phyloP scores from a whole-genome alignment of 2,113 vertebrate genomes.

The Petaurus breviceps region DNA sequence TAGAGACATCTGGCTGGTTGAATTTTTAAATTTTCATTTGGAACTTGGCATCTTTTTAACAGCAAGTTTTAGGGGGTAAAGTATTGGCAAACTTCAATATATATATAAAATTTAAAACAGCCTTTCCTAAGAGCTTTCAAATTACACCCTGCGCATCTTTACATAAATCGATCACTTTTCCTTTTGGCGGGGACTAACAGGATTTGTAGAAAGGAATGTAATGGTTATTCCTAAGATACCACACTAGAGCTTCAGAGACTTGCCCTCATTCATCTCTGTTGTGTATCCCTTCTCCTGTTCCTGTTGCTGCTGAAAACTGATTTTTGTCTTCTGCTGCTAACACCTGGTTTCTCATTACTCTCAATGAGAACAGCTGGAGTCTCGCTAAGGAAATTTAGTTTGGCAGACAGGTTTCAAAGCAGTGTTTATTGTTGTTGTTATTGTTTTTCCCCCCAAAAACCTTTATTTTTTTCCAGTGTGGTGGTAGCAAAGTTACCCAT shows the following conservation, averaged over 20 bases:
- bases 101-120: not conserved
- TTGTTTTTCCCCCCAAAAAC: not conserved
- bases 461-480: not conserved
- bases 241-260: not conserved
- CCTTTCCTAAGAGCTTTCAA: slow-evolving; percentile 2
- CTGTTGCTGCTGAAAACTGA: not conserved
- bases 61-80: not conserved
- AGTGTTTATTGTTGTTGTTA: not conserved
- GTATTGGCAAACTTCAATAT: not conserved
- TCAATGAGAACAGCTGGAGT: not conserved
- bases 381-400: not conserved
- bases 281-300: slow-evolving; percentile 2
- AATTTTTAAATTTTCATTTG: not conserved
- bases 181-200: not conserved
- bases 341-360: slow-evolving; percentile 39
- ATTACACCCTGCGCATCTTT: not conserved
- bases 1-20: not conserved
- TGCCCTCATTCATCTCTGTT: not conserved
- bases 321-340: slow-evolving; percentile 30
- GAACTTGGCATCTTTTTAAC: not conserved
- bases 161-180: not conserved
- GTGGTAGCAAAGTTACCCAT: not conserved
- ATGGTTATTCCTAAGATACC: not conserved
- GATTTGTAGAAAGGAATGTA: not conserved
- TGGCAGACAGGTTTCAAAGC: not conserved